These are phyloP conservation scores for Myripristis murdjan DNA, from an alignment of 2,797 vertebrate species.

Conservation along the genomic window DNA sequence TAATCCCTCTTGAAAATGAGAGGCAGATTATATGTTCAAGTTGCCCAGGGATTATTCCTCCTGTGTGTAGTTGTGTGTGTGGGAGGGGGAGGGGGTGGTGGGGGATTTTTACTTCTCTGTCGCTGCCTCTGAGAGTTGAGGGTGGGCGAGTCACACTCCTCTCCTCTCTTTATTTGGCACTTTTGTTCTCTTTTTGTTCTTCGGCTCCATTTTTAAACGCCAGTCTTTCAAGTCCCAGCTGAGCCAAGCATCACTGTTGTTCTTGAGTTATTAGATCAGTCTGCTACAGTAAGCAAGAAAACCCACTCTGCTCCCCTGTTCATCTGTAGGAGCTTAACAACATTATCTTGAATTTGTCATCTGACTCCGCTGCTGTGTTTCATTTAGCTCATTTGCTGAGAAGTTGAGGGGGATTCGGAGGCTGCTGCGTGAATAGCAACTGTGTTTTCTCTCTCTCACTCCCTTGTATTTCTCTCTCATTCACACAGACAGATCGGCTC, in stretches of 20 bases:
- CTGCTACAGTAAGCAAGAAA: slow-evolving; percentile 60
- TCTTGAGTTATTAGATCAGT: slow-evolving; percentile 68
- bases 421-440: slow-evolving; percentile 28
- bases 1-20: slow-evolving; percentile 81
- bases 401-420: slow-evolving; percentile 29
- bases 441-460: slow-evolving; percentile 15
- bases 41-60: slow-evolving; percentile 70
- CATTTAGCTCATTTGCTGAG: slow-evolving; percentile 61
- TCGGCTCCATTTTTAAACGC: slow-evolving; percentile 41
- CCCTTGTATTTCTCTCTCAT: slow-evolving; percentile 14
- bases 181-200: slow-evolving; percentile 54
- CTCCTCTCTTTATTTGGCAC: slow-evolving; percentile 51
- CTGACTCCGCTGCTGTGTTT: slow-evolving; percentile 66
- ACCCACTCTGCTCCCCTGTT: slow-evolving; percentile 43
- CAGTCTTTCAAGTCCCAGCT: slow-evolving; percentile 47
- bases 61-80: slow-evolving; percentile 25
- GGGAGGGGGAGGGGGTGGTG: slow-evolving; percentile 43
- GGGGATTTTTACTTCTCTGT: slow-evolving; percentile 65
- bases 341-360: slow-evolving; percentile 70
- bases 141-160: slow-evolving; percentile 57
- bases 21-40: slow-evolving; percentile 78
- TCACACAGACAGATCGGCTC: slow-evolving; percentile 21
- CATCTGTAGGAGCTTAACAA: slow-evolving; percentile 56
- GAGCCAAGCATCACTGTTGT: slow-evolving; percentile 40
- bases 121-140: slow-evolving; percentile 43